These are phyloP conservation scores for Drepana arcuata DNA, from an alignment of 1,140 invertebrate species.

Conservation along the genomic window DNA sequence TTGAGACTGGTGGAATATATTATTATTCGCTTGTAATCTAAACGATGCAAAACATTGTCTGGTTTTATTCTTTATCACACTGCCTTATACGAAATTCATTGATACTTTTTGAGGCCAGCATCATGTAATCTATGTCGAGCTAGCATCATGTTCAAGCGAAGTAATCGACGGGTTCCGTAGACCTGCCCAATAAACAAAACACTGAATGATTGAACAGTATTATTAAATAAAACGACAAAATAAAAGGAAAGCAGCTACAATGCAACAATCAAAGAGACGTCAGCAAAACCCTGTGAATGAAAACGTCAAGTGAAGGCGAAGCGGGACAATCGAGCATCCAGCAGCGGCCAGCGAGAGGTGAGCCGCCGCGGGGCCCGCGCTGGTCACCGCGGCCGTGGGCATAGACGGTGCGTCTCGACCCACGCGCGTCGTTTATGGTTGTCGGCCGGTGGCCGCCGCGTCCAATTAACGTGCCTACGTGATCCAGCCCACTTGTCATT, in stretches of 20 bases:
- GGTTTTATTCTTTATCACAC: too few species aligned
- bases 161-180: too few species aligned
- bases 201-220: too few species aligned
- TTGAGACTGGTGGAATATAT: too few species aligned
- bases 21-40: too few species aligned
- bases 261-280: constrained; percentile 23
- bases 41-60: too few species aligned
- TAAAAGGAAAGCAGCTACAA: constrained; percentile 27
- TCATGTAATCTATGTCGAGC: too few species aligned
- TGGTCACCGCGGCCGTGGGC: constrained; percentile 29
- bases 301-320: constrained; percentile 43
- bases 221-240: too few species aligned
- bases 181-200: too few species aligned
- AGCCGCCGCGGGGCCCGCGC: background rate
- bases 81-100: too few species aligned
- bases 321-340: constrained; percentile 23
- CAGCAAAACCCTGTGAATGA: constrained; percentile 58
- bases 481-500: constrained; percentile 56
- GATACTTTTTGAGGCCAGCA: too few species aligned
- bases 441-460: constrained; percentile 48
- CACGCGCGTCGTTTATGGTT: constrained; percentile 55
- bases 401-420: constrained; percentile 55
- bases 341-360: background rate
- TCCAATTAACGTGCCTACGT: constrained; percentile 65
- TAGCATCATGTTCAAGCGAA: too few species aligned